These are phyloP conservation scores for Buceros bicornis DNA, from an alignment of 2,797 vertebrate species.

Conservation along the genomic window DNA sequence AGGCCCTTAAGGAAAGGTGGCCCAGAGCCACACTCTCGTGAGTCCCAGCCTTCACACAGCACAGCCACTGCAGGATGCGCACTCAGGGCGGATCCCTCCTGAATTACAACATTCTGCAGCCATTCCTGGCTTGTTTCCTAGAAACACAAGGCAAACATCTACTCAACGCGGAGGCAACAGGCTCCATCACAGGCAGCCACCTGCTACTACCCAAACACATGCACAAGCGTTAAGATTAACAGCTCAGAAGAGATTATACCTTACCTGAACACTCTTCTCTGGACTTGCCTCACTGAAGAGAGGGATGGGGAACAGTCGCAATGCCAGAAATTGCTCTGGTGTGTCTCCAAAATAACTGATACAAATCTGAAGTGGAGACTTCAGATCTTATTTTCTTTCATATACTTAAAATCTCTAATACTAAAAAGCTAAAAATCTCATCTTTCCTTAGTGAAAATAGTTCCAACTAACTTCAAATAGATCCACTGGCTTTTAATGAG, in stretches of 20 bases:
- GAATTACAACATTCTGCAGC: fast-evolving
- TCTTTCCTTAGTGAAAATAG: neutral
- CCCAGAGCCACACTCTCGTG: neutral
- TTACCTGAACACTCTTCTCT: neutral
- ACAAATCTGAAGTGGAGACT: neutral
- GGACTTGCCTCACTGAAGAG: neutral
- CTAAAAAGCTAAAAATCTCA: neutral
- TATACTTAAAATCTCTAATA: neutral
- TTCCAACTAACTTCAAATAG: neutral
- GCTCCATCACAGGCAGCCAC: neutral
- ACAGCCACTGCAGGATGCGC: fast-evolving
- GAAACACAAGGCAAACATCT: neutral
- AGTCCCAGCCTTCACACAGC: neutral
- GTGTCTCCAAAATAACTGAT: neutral
- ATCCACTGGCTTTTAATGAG: neutral
- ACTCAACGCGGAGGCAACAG: neutral
- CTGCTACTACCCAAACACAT: neutral
- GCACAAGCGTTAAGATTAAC: neutral
- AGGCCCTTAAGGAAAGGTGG: neutral
- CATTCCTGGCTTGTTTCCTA: neutral
- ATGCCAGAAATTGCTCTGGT: neutral
- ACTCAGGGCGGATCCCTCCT: neutral
- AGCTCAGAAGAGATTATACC: neutral
- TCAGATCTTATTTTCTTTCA: neutral
- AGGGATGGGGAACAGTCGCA: neutral